Percentiles rank a stretch among this genome's conserved stretches.
phyloP scores from a whole-genome alignment of 2,888 invertebrate species.

The Tetanocera ferruginea region DNA sequence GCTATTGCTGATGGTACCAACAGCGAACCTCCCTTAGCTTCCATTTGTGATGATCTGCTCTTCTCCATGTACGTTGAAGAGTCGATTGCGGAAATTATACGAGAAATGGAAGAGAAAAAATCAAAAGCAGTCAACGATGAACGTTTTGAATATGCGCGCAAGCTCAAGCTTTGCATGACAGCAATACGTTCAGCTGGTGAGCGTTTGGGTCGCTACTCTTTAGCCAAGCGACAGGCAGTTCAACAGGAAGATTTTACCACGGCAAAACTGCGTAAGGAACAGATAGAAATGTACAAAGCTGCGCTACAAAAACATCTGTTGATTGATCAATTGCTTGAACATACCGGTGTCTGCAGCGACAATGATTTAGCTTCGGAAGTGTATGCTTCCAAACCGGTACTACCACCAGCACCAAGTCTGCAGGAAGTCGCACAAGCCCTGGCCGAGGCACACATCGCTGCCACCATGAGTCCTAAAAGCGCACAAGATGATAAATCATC shows the following conservation, averaged over 20 bases:
- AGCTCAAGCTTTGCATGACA: slow-evolving; percentile 87
- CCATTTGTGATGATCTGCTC: slow-evolving; percentile 92
- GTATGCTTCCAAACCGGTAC: slow-evolving; percentile 66
- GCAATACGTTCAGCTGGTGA: slow-evolving; percentile 89
- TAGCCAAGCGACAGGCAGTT: slow-evolving; percentile 93
- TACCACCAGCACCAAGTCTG: slow-evolving; percentile 68
- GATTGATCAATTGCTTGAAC: slow-evolving; percentile 84
- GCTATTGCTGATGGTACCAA: slow-evolving; percentile 51
- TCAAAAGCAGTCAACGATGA: slow-evolving; percentile 90
- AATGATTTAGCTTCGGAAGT: slow-evolving; percentile 67
- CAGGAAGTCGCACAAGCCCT: slow-evolving; percentile 69
- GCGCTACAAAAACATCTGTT: slow-evolving; percentile 82
- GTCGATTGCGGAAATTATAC: slow-evolving; percentile 87
- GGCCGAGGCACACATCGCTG: slow-evolving; percentile 61
- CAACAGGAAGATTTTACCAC: slow-evolving; percentile 93
- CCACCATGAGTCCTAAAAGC: slow-evolving; percentile 62
- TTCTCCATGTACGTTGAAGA: slow-evolving; percentile 98
- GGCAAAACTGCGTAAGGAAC: slow-evolving; percentile 88
- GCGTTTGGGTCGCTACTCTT: slow-evolving; percentile 88
- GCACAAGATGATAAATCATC: slow-evolving; percentile 63
- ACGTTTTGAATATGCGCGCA: slow-evolving; percentile 93
- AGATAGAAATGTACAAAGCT: slow-evolving; percentile 87
- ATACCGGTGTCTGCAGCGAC: slow-evolving; percentile 72
- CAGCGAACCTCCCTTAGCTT: slow-evolving; percentile 77
- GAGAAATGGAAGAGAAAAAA: slow-evolving; percentile 89